Conservation (phyloP, 2,797 vertebrate species). For the Silurus lanzhouensis region DNA sequence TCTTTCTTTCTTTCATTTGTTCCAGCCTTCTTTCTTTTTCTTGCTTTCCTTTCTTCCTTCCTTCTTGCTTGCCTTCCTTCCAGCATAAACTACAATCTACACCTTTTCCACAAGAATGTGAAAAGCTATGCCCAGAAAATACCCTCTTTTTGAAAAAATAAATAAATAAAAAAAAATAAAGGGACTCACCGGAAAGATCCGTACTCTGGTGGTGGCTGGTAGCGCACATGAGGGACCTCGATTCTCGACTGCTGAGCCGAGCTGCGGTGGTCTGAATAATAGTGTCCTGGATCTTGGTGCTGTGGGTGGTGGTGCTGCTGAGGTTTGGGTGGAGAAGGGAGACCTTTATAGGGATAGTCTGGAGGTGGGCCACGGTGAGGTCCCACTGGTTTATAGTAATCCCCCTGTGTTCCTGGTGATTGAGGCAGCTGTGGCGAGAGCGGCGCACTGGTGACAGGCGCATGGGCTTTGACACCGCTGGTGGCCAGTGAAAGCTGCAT, state of each 20-base stretch:
- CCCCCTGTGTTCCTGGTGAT: constrained; percentile 80
- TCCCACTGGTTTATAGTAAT: constrained; percentile 87
- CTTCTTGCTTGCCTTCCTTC: too few species aligned
- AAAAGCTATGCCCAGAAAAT: not conserved
- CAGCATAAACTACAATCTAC: not conserved
- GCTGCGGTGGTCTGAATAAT: constrained; percentile 85
- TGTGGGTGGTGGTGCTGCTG: constrained; percentile 69
- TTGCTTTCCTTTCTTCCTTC: too few species aligned
- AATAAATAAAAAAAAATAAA: not conserved
- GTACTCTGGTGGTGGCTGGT: constrained; percentile 96
- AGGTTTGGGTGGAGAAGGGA: constrained; percentile 81
- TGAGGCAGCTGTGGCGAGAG: constrained; percentile 86
- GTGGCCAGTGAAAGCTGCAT: constrained; percentile 98
- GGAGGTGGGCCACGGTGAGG: constrained; percentile 91
- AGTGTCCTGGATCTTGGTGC: constrained; percentile 82
- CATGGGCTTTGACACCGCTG: constrained; percentile 92
- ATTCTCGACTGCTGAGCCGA: constrained; percentile 82
- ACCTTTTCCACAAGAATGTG: not conserved
- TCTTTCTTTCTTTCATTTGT: too few species aligned
- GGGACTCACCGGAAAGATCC: constrained; percentile 89
- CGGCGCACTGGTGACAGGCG: constrained; percentile 87
- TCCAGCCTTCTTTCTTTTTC: too few species aligned
- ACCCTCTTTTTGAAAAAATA: too few species aligned
- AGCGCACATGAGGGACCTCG: constrained; percentile 89
- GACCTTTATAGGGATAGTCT: constrained; percentile 91